A percentile compares a stretch with the other conserved stretches of the same genome.
phyloP scores from a whole-genome alignment of 2,888 invertebrate species.

The Alloscopus bannaensis region DNA sequence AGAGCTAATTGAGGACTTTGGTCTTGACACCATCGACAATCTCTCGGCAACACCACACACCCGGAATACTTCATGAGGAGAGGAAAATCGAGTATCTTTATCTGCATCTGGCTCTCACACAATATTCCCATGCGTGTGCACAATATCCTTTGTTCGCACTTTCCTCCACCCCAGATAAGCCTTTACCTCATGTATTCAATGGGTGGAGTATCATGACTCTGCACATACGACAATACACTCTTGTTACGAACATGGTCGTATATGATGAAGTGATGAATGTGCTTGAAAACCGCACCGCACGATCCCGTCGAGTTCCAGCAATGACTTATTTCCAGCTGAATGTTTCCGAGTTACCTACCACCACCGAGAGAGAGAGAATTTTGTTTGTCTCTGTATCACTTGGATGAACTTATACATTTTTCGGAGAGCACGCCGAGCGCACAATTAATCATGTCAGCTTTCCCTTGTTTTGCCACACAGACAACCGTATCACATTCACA shows the following conservation, averaged over 20 bases:
- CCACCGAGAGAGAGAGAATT: background rate
- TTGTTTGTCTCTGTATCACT: conserved; percentile 1
- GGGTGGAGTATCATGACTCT: no score
- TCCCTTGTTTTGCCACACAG: conserved; percentile 9
- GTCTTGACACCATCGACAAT: background rate
- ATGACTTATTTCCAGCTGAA: background rate
- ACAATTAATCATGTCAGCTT: conserved; percentile 55
- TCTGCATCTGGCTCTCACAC: background rate
- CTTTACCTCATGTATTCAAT: background rate
- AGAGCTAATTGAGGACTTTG: conserved; percentile 49
- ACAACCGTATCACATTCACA: conserved; percentile 9
- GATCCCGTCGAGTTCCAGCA: background rate
- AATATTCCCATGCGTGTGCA: background rate
- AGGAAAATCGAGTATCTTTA: background rate
- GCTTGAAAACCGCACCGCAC: no score
- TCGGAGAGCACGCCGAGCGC: conserved; percentile 10
- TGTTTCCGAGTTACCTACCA: background rate
- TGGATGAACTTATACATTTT: conserved; percentile 46
- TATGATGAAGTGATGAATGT: background rate
- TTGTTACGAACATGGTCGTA: background rate
- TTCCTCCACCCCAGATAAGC: background rate
- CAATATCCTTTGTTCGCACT: background rate
- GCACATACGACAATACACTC: no score
- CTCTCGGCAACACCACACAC: background rate
- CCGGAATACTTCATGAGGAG: background rate